Base-by-base conservation (phyloP, 2,113 vertebrate species). In the Takifugu bimaculatus region DNA sequence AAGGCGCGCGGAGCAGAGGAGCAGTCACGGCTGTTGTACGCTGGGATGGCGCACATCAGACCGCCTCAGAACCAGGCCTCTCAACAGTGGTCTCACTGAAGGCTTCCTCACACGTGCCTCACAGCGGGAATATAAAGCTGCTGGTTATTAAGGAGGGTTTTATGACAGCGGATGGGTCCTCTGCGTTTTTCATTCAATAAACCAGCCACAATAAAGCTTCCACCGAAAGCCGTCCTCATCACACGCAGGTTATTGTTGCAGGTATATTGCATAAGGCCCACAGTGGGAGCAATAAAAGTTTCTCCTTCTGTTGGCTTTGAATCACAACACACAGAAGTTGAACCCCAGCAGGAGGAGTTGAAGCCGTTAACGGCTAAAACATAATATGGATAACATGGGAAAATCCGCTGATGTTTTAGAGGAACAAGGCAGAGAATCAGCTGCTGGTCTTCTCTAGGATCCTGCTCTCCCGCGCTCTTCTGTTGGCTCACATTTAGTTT, bases 81-180 rank as follows among this genome's bases (percentile, higher is more conserved):
- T 3, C 7, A 39, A 10, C 7, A 6, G 7, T 1, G 7, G 35
- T 11, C 11, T 39, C 35, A 11, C 35, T 2, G 7, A 6, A 11
- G 11, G 7, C 45, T n/a, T 20, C 20, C 13, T n/a, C 5, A 14
- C 45, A 15, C 13, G 3, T n/a, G 3, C 14, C 4, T 12, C 14
- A n/a, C 39, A 51, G 35, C 20, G 61, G 59, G 64, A 63, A 63
- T 13, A 57, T 65, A 27, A 68, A 56, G 57, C 64, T 51, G 62
- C 75, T 11, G 65, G 54, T 78, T 69, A 69, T 75, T 78, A 78
- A 75, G 54, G 58, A 25, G n/a, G 13, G 50, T 69, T 65, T 72
- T 65, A 55, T 71, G 50, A 70, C 1, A 51, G 52, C 47, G 13
- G 54, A 27, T 48, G 15, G 13, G 48, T 75, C 73, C 75, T 50